Evolutionary conservation across 2,113 vertebrate species (phyloP), one percentile per base, ranked within the genome.

Genomic region (Hiodon alosoides): DNA sequence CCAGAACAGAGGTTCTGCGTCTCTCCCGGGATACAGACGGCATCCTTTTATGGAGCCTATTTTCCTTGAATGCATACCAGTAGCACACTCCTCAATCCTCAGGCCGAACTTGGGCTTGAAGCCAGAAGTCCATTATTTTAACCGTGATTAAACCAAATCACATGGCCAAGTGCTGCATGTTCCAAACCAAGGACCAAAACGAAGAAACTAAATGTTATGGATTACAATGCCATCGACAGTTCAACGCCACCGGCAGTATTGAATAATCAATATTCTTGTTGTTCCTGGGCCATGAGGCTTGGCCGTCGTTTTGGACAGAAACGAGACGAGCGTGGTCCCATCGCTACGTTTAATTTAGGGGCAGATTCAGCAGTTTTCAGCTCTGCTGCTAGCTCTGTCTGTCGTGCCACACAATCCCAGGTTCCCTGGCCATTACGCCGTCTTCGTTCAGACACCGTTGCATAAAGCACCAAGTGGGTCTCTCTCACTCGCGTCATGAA

Each of bases 21-120:
- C 73, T 53, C 77, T 76, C 77, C 81, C 76, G 77, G 78, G 81
- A 71, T 70, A 76, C 72, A 67, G 74, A 67, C 64, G 0, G 77
- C 84, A 77, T 90, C 89, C 84, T 90, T 86, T 86, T 90, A 87
- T 82, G 81, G 67, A 79, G 73, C 61, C 85, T 73, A 78, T 82
- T 73, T 83, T 72, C 82, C 79, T 87, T 85, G 82, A 81, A 80
- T 17, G n/a, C 64, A 6, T 6, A 75, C 76, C 81, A 76, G 48
- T 7, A 16, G 51, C 61, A 11, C 61, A 55, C 73, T 74, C 52
- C 13, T 54, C 53, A 31, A 65, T 52, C 47, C 13, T 14, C 59
- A 50, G 48, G 51, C 65, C 14, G 57, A 55, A 66, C 11, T 14
- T 46, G 5, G 51, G 10, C 5, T 50, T 46, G 8, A 16, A 51